phyloP scores from a whole-genome alignment of 2,888 invertebrate genomes.

The Acanthosepion esculentum region DNA sequence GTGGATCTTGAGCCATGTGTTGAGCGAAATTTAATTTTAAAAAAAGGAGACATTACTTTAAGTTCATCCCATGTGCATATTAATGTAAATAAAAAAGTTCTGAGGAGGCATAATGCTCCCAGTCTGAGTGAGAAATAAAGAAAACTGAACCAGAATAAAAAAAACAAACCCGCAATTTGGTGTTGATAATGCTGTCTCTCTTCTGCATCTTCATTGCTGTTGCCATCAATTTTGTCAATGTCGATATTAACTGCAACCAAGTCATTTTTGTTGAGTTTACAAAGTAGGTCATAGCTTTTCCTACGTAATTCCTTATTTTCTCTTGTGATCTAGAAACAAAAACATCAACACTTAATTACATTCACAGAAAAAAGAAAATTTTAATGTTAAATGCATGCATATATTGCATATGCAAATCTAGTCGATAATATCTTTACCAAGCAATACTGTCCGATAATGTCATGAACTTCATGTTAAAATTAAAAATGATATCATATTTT shows the following conservation, averaged over 20 bases:
- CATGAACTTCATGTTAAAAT: too few relatives aligned
- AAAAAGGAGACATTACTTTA: too few relatives aligned
- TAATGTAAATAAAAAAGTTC: too few relatives aligned
- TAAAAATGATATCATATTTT: too few relatives aligned
- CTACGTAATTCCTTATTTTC: constrained; percentile 62
- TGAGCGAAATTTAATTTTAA: too few relatives aligned
- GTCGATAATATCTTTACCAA: too few relatives aligned
- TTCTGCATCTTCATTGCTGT: constrained; percentile 51
- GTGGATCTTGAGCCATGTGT: too few relatives aligned
- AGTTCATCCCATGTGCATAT: too few relatives aligned
- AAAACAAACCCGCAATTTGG: constrained; percentile 2
- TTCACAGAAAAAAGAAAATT: not conserved
- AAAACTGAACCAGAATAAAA: not conserved
- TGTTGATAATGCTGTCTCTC: constrained; percentile 36
- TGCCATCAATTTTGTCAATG: constrained; percentile 52
- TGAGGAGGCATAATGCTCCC: too few relatives aligned
- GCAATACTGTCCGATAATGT: too few relatives aligned
- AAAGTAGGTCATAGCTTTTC: constrained; percentile 58
- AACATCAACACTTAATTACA: not conserved
- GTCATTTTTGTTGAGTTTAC: constrained; percentile 49
- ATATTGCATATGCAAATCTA: not conserved
- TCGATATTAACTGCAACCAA: constrained; percentile 53
- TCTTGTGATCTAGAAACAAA: constrained; percentile 54
- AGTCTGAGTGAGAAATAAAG: not conserved
- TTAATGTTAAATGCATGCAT: not conserved